Base-by-base conservation (phyloP, 2,888 invertebrate species). In the Synergus gifuensis region DNA sequence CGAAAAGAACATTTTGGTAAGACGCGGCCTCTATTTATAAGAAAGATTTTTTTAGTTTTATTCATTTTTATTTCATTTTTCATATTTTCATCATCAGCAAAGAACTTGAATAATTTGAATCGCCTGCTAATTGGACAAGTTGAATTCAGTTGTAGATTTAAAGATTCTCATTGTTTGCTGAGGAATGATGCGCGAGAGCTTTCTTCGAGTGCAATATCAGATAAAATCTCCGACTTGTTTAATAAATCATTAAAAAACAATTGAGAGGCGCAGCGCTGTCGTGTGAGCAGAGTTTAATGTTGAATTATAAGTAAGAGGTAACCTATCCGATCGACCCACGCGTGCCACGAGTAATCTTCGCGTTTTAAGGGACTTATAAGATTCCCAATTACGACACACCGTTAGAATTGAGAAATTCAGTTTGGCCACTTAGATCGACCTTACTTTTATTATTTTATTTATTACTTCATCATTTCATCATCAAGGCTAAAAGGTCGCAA, bases 181-280 rank as follows among this genome's bases (percentile, higher is more conserved):
- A 54, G 54, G 49, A 73, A 73, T 73, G 36, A 73, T 49, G 49
- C 54, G 73, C 54, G 73, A 73, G 22, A 73, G 36, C 54, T 54
- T 54, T 49, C 73, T 54, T 28, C 8, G 73, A 73, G 73, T 73
- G 73, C 73, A 73, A 54, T 54, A 54, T 16, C 49, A 11, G 69
- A 69, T 69, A 69, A 69, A 69, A 73, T 73, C 73, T 54, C 36
- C 22, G 49, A 54, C 49, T 73, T 73, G 73, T 73, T 73, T 73
- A 73, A 73, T 73, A 73, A 73, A 73, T 73, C 73, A 73, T 73
- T 73, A 73, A 73, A 73, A 73, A 73, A 73, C 73, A 73, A 73
- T 73, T 36, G 73, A 73, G 73, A 73, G 73, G 73, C 73, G 73
- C 73, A 73, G 73, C 73, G 73, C 73, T 73, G 73, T 73, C 73